Evolutionary conservation across 2,888 invertebrate species (phyloP), one percentile per base, ranked within the genome.

Genomic region (Tachina fera): DNA sequence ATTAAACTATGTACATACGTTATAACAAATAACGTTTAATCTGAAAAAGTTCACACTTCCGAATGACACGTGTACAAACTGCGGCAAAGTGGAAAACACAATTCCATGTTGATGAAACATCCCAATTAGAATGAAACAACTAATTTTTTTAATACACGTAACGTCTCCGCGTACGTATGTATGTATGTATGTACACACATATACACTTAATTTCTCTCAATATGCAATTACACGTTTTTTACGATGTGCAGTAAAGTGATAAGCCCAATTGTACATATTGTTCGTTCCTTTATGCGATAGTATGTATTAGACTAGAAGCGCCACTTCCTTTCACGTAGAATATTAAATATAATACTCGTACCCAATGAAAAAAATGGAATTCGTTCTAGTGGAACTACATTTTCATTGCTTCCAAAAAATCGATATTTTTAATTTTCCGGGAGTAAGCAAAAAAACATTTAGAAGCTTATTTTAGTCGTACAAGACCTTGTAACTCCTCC

Each of bases 21-120:
- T 68, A 53, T 75, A 75, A 75, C 81, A 81, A 75, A 78, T 81
- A 87, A 84, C 81, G 86, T 85, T 87, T 88, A 87, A 85, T 88
- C 75, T 75, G 67, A 68, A 79, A 88, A 89, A 87, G 87, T 88
- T 89, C 87, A 88, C 88, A 89, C 88, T 88, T 88, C 88, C 88
- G 86, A 74, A 45, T 80, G 87, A 75, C 84, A 89, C 89, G 89
- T 89, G 89, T 87, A 85, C 85, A 84, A 83, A 85, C 82, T 78
- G 72, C 56, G 67, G 72, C 65, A 78, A 83, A 78, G 77, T 72
- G 58, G 53, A 83, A 60, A 51, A 72, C 47, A 72, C 58, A 76
- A 70, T 49, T 68, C 61, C 63, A 76, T 72, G 79, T 16, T 63
- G 79, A 71, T 79, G 56, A n/a, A 63, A 79, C 71, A 72, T 79